These are phyloP conservation scores for Hydropsyche tenuis DNA, from an alignment of 1,140 invertebrate genomes.

Conservation along the genomic window DNA sequence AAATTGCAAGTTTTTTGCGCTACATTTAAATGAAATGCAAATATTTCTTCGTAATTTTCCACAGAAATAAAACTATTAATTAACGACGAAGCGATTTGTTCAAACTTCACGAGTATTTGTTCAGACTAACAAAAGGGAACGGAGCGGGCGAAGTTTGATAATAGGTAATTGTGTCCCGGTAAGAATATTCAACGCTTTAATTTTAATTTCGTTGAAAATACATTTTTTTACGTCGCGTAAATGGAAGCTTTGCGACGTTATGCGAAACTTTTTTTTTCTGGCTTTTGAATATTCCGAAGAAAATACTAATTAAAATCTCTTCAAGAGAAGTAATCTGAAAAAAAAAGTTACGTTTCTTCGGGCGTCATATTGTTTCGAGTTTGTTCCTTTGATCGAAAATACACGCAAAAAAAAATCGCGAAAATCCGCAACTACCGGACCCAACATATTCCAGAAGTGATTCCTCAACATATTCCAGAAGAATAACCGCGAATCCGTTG, in stretches of 20 bases:
- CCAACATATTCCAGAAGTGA: no score
- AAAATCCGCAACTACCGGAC: not conserved
- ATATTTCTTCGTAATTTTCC: no score
- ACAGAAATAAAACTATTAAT: not conserved
- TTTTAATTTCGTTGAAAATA: conserved; percentile 23
- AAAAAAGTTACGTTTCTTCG: conserved; percentile 18
- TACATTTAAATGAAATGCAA: no score
- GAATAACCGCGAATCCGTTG: no score
- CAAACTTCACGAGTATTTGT: no score
- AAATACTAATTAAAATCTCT: conserved; percentile 34
- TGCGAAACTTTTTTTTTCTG: conserved; percentile 21
- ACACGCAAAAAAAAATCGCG: not conserved
- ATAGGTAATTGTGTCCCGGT: conserved; percentile 19
- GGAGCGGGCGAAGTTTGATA: conserved; percentile 1
- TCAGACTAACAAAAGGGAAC: not conserved
- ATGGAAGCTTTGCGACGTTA: conserved; percentile 10
- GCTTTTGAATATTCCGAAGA: conserved; percentile 29
- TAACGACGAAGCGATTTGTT: conserved; percentile 2
- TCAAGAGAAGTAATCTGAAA: conserved; percentile 33
- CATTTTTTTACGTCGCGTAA: conserved; percentile 1
- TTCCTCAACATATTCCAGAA: no score
- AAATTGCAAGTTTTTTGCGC: no score
- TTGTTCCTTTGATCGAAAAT: conserved; percentile 11
- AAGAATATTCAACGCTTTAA: not conserved
- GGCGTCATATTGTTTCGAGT: conserved; percentile 24